A percentile compares a stretch with the other conserved stretches of the same genome.
Evolutionary conservation across 2,113 vertebrate species (phyloP).

Genomic region (Scolopax mira): DNA sequence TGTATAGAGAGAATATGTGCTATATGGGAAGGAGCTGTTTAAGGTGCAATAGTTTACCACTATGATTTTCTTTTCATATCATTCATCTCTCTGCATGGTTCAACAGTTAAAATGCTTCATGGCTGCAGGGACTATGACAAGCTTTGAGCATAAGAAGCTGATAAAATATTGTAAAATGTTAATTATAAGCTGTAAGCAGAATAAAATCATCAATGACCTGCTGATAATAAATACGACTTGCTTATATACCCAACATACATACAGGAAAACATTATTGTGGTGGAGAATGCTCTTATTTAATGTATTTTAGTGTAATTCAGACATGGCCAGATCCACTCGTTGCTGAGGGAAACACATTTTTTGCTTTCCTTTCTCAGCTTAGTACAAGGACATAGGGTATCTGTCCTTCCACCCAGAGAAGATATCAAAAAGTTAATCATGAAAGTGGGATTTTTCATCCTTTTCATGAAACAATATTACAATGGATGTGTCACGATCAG

Average conservation of each 20-base stretch:
- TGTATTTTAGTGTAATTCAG: neutral
- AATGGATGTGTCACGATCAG: neutral
- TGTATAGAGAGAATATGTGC: conserved; percentile 48
- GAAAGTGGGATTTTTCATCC: neutral
- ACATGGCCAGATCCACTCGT: neutral
- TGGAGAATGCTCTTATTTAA: neutral
- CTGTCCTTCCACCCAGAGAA: neutral
- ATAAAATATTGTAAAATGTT: conserved; percentile 60
- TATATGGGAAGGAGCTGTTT: conserved; percentile 49
- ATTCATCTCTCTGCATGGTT: conserved; percentile 41
- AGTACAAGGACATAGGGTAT: neutral
- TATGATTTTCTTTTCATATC: conserved; percentile 44
- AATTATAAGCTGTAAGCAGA: conserved; percentile 63
- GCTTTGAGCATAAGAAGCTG: neutral
- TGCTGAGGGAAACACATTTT: neutral
- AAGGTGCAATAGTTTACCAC: conserved; percentile 34
- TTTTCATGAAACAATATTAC: neutral
- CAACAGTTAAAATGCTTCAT: conserved; percentile 64
- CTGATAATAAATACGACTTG: neutral
- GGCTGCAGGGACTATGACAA: conserved; percentile 26
- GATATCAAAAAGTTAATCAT: neutral
- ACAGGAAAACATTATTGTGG: neutral
- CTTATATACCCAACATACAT: neutral
- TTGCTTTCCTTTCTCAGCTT: neutral
- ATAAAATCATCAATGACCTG: conserved; percentile 36